These are phyloP conservation scores for Rhyacichthys aspro DNA, from an alignment of 2,797 vertebrate species.

Conservation along the genomic window DNA sequence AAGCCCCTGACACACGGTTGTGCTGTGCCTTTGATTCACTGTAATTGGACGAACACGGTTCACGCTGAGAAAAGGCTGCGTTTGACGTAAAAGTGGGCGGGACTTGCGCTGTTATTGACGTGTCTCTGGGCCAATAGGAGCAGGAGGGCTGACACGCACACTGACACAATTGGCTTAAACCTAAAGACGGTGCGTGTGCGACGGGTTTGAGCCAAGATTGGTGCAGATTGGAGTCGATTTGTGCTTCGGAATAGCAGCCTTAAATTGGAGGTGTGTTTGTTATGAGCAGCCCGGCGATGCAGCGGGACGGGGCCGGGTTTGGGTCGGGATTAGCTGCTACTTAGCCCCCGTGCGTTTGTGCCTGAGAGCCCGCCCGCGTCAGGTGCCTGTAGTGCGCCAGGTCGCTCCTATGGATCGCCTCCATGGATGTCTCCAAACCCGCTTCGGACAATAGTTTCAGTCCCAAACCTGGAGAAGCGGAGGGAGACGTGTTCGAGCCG, in stretches of 20 bases:
- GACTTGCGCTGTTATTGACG: slow-evolving; percentile 41
- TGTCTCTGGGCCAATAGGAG: slow-evolving; percentile 61
- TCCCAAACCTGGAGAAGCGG: slow-evolving; percentile 70
- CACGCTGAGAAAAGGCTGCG: slow-evolving; percentile 4
- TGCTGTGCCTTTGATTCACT: neutral
- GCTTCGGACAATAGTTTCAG: slow-evolving; percentile 81
- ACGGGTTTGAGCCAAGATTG: slow-evolving; percentile 48
- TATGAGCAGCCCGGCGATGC: slow-evolving; percentile 37
- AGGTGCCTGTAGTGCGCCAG: slow-evolving; percentile 76
- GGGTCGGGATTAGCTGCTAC: slow-evolving; percentile 63
- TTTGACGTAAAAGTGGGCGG: slow-evolving; percentile 36
- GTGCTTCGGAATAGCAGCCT: slow-evolving; percentile 19
- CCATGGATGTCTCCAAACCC: slow-evolving; percentile 92
- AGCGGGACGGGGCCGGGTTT: slow-evolving; percentile 39
- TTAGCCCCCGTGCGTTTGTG: slow-evolving; percentile 47
- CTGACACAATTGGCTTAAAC: slow-evolving; percentile 64
- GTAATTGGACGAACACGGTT: slow-evolving; percentile 6
- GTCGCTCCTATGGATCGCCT: slow-evolving; percentile 91
- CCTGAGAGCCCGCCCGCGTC: slow-evolving; percentile 57
- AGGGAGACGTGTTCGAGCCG: slow-evolving; percentile 74
- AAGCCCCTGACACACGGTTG: neutral
- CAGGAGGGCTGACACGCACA: slow-evolving; percentile 33
- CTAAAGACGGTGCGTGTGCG: slow-evolving; percentile 34
- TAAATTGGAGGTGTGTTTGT: slow-evolving; percentile 23
- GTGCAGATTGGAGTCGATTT: slow-evolving; percentile 28